Evolutionary conservation across 2,113 vertebrate genomes (phyloP).

Genomic region (Dicerorhinus sumatrensis): DNA sequence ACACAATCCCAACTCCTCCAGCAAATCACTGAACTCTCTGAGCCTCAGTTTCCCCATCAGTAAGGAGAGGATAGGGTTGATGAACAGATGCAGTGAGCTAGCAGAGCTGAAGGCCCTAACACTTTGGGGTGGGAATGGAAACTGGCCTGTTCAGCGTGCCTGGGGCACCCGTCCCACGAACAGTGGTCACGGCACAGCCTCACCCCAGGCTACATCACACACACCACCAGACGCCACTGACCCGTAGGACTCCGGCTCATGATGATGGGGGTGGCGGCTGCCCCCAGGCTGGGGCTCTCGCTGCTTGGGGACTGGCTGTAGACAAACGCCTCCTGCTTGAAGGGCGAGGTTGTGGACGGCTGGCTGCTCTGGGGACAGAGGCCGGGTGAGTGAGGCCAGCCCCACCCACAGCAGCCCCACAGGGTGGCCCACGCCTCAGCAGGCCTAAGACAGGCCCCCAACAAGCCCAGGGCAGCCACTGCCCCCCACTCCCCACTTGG

Average conservation of each 20-base stretch:
- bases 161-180: background rate
- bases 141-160: rapidly evolving
- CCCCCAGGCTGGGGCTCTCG: conserved; percentile 87
- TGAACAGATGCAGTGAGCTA: rapidly evolving
- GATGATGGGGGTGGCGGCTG: conserved; percentile 90
- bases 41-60: background rate
- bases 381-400: background rate
- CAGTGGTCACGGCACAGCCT: background rate
- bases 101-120: background rate
- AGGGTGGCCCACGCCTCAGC: rapidly evolving
- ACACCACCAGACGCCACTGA: conserved; percentile 61
- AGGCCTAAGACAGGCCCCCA: background rate
- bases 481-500: background rate
- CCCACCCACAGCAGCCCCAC: background rate
- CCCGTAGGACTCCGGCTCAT: conserved; percentile 96
- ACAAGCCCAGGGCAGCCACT: background rate
- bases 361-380: conserved; percentile 89
- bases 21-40: background rate
- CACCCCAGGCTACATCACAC: rapidly evolving
- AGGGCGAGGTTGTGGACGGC: conserved; percentile 87
- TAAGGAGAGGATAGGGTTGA: background rate
- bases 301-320: conserved; percentile 87
- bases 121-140: rapidly evolving
- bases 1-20: background rate
- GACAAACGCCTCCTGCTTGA: conserved; percentile 91